Evolutionary conservation across 1,140 invertebrate genomes (phyloP), one percentile per base, ranked within the genome.

Genomic region (Fopius arisanus): DNA sequence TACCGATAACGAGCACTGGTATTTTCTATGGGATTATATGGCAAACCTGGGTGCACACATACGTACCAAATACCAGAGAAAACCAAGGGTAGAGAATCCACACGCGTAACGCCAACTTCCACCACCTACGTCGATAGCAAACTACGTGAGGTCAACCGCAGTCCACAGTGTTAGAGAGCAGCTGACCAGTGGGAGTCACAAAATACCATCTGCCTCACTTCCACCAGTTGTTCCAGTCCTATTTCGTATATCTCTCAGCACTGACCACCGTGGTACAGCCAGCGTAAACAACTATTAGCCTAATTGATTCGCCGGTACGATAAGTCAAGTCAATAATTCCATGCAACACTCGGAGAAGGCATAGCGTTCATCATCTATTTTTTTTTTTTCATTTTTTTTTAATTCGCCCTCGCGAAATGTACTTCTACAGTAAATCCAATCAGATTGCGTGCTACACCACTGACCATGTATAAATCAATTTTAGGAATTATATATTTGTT

Each of bases 231-330:
- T 59, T 23, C 54, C 54, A 59, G 10, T 59, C 21, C 16, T 59
- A 48, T 54, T 63, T 63, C 59, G 41, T 67, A 73, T 73, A 33
- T 67, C 71, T 67, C 63, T 29, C 54, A 59, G 54, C 54, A 26
- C 54, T 59, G 48, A 67, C 71, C 28, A 73, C 28, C 4, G 28
- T 67, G 37, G 12, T 67, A 63, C 63, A 67, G 62, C 77, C 67
- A 74, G 75, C 81, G 78, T 78, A 80, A 80, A 79, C 77, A 80
- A 80, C 79, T 84, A 84, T 85, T 83, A 83, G 73, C 79, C 79
- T 81, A 82, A 84, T 84, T 82, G 83, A 86, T 84, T 80, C 77
- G 77, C 78, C 75, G 75, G 62, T 75, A 73, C 77, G 74, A 77
- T 75, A 71, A 75, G 76, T 72, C 77, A 65, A 75, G 54, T 77